phyloP scores from a whole-genome alignment of 2,113 vertebrate species.

The Prochilodus magdalenae region DNA sequence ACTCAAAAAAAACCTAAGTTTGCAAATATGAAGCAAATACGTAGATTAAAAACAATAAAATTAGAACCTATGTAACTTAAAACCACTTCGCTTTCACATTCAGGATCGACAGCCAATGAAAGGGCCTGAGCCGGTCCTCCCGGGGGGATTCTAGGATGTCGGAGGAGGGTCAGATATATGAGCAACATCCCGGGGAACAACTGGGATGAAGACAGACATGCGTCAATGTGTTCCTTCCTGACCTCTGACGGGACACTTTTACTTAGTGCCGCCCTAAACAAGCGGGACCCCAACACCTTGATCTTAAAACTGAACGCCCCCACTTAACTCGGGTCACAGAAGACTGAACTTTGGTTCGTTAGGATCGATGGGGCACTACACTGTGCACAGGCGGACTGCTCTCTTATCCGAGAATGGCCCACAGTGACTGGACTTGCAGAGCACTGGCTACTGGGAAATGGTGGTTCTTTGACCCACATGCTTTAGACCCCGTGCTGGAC shows the following conservation, averaged over 20 bases:
- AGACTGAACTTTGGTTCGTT: slow-evolving; percentile 14
- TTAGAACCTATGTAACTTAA: slow-evolving; percentile 42
- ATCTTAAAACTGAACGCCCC: neutral
- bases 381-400: slow-evolving; percentile 9
- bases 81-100: slow-evolving; percentile 67
- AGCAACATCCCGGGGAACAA: slow-evolving; percentile 6
- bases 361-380: neutral
- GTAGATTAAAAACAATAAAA: slow-evolving; percentile 34
- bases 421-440: neutral
- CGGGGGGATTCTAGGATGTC: slow-evolving; percentile 16
- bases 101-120: slow-evolving; percentile 43
- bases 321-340: neutral
- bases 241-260: neutral
- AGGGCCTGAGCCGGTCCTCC: neutral
- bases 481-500: slow-evolving; percentile 2
- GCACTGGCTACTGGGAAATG: neutral
- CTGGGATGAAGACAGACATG: neutral
- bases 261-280: neutral
- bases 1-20: neutral
- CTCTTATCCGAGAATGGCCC: neutral
- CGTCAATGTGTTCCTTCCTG: neutral
- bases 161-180: neutral
- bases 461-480: neutral
- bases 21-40: slow-evolving; percentile 14
- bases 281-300: neutral